phyloP scores from a whole-genome alignment of 2,113 vertebrate species.

The Mobula hypostoma region DNA sequence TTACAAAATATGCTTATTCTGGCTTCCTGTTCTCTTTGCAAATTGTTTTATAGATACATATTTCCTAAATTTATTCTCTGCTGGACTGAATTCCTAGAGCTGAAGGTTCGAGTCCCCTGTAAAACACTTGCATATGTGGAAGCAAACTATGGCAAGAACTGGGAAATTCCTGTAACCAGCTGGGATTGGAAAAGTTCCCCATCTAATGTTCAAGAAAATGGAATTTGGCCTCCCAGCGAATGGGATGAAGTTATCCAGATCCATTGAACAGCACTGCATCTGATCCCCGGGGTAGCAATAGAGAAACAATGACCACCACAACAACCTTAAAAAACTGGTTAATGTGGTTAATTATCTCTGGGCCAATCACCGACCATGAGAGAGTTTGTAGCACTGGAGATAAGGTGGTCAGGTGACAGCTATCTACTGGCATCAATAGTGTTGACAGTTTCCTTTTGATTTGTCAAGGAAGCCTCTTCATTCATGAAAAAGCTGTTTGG shows the following conservation, averaged over 20 bases:
- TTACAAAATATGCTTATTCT: not conserved
- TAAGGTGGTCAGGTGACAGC: not conserved
- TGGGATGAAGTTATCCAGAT: constrained; percentile 79
- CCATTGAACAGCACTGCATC: constrained; percentile 52
- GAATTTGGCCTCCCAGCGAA: constrained; percentile 70
- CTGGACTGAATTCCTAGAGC: constrained; percentile 76
- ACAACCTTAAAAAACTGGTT: not conserved
- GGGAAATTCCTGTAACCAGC: constrained; percentile 66
- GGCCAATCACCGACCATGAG: not conserved
- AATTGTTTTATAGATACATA: constrained; percentile 59
- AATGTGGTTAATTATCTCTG: not conserved
- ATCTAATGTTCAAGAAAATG: constrained; percentile 69
- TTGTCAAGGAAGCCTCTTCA: not conserved
- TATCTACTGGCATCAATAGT: not conserved
- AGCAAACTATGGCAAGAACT: constrained; percentile 75
- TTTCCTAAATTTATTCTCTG: constrained; percentile 77
- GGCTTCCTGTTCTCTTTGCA: not conserved
- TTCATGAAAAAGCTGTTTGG: not conserved
- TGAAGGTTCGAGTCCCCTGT: constrained; percentile 71
- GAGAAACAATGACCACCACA: not conserved
- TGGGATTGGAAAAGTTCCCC: constrained; percentile 87
- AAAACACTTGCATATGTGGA: constrained; percentile 69
- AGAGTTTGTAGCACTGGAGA: not conserved
- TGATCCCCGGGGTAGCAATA: not conserved
- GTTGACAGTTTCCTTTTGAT: not conserved